Base-by-base conservation (phyloP, 2,113 vertebrate genomes). In the Menidia beryllina region DNA sequence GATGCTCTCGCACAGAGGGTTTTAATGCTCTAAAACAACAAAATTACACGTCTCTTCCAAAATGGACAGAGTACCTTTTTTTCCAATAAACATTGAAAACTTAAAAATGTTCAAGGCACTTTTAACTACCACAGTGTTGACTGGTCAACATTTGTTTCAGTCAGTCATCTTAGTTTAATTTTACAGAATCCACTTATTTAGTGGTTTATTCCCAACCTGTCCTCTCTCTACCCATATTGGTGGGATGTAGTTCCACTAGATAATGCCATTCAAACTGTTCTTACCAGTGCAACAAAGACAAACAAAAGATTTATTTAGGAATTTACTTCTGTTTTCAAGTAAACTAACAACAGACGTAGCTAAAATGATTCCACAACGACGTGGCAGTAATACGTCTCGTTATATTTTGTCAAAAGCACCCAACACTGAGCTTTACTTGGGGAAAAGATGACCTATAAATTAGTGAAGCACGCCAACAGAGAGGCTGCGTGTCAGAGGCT, bases 401-500 rank as follows among this genome's bases (percentile, higher is more conserved):
- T 6, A 57, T 53, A 14, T 65, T 13, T 6, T 50, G 11, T 3
- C 20, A 38, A n/a, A 61, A 61, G 20, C 14, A 3, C 12, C 19
- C 12, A 17, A 4, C 30, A n/a, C 3, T 0, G 17, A 54, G 59
- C 60, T 63, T 54, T 15, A n/a, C 5, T 15, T 24, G 14, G 41
- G 43, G 17, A 70, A 57, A 60, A 43, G 36, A 69, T 51, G 67
- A 68, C 48, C 74, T 6, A 36, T 53, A 30, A 73, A 67, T 7
- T 30, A 49, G 64, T 9, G 24, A 43, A 56, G 57, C 30, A 17
- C 25, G 69, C 27, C 66, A 36, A 4, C 5, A 52, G 43, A 52
- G 63, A 72, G 61, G 78, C 75, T 78, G 84, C 82, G 80, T 78
- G 83, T 63, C 85, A 77, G 6, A 36, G 65, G 53, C 65, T 1